Evolutionary conservation across 2,797 vertebrate species (phyloP).

Genomic region (Enteromius afrohamiltoni): DNA sequence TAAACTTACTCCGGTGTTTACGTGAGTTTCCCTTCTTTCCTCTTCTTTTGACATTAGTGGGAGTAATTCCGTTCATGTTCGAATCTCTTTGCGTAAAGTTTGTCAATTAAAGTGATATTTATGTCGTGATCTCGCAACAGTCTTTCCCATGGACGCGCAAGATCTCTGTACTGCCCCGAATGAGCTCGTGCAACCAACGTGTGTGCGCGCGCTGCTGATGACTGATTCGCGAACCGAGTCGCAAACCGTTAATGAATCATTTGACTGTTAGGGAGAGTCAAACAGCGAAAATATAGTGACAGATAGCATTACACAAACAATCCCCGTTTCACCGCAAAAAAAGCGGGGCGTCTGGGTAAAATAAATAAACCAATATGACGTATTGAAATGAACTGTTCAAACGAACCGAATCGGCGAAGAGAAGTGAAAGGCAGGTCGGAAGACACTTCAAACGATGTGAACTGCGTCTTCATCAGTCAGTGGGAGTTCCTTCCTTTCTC

Average conservation of each 20-base stretch:
- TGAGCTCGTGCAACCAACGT: background rate
- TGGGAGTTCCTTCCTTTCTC: background rate
- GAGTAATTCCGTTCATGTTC: slow-evolving; percentile 10
- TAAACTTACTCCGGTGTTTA: slow-evolving; percentile 33
- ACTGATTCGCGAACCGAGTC: background rate
- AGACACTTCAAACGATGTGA: background rate
- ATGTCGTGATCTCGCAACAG: background rate
- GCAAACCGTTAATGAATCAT: background rate
- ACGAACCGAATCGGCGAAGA: background rate
- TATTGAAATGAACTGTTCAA: background rate
- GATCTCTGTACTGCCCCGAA: background rate
- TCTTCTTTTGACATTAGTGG: background rate
- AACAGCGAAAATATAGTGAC: background rate
- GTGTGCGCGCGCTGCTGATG: background rate
- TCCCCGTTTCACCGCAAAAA: background rate
- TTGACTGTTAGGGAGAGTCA: background rate
- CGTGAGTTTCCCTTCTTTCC: background rate
- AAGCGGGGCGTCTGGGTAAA: background rate
- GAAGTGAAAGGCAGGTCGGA: background rate
- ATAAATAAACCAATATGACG: background rate
- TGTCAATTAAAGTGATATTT: background rate
- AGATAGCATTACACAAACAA: background rate
- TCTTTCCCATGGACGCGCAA: background rate
- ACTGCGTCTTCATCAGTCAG: background rate
- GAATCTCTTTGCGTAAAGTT: background rate